A percentile compares a stretch with the other conserved stretches of the same genome.
Evolutionary conservation across 2,797 vertebrate genomes (phyloP).

Genomic region (Labeo calbasu): DNA sequence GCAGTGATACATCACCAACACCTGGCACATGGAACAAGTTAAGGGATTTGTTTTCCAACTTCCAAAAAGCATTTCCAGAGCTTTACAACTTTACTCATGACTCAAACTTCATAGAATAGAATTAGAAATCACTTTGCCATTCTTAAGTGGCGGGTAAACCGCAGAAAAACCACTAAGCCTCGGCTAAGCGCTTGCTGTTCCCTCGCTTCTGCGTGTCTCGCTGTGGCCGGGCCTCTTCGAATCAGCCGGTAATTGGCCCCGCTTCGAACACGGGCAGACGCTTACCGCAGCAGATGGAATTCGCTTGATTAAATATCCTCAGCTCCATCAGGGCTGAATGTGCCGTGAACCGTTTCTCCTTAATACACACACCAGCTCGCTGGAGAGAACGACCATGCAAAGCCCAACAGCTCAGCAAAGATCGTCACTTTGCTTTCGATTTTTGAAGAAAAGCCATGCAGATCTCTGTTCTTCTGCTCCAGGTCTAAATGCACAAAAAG

Average conservation of each 20-base stretch:
- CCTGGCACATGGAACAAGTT: neutral
- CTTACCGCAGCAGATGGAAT: conserved; percentile 49
- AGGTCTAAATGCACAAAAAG: neutral
- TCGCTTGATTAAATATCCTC: conserved; percentile 57
- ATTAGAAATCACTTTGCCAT: conserved; percentile 35
- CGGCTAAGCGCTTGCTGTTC: conserved; percentile 11
- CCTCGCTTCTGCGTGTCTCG: conserved; percentile 3
- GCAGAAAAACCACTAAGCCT: conserved; percentile 43
- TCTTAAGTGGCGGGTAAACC: conserved; percentile 36
- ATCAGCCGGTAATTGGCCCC: conserved; percentile 56
- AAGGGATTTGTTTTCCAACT: neutral
- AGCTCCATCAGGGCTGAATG: conserved; percentile 40
- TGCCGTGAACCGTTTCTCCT: conserved; percentile 31
- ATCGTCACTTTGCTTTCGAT: neutral
- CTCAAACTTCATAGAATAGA: conserved; percentile 42
- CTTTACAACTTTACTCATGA: conserved; percentile 38
- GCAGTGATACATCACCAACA: neutral
- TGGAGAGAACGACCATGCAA: conserved; percentile 2
- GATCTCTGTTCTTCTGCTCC: neutral
- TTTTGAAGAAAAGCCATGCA: neutral
- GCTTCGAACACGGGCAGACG: conserved; percentile 25
- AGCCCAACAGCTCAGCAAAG: neutral
- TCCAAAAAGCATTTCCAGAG: neutral
- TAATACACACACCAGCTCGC: conserved; percentile 29
- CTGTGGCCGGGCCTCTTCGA: conserved; percentile 36